Percentiles rank a stretch among this genome's conserved stretches.
Conservation (phyloP, 2,113 vertebrate species). For the Mastomys coucha region DNA sequence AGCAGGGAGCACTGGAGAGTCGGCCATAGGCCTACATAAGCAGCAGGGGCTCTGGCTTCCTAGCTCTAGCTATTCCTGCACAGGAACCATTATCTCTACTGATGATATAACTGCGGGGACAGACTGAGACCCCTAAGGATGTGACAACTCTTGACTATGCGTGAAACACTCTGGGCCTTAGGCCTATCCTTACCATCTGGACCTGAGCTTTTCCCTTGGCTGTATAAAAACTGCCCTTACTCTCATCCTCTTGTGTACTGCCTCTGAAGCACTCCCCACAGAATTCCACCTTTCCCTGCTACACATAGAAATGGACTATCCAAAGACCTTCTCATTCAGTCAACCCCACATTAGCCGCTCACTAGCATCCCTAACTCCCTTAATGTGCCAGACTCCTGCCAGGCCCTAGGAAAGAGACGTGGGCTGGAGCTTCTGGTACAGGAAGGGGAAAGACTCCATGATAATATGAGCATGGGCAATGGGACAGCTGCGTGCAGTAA, state of each 20-base stretch:
- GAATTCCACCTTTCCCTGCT: neutral
- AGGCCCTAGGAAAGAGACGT: neutral
- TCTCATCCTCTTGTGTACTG: neutral
- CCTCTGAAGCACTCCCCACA: neutral
- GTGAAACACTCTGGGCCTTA: neutral
- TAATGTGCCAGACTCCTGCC: neutral
- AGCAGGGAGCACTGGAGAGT: neutral
- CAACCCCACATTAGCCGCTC: neutral
- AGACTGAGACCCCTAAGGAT: neutral
- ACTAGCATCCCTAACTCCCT: neutral
- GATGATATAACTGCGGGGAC: too few species aligned
- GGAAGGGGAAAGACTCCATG: neutral
- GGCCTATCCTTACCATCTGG: neutral
- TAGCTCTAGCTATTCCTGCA: neutral
- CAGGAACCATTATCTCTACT: neutral
- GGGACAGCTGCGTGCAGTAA: neutral
- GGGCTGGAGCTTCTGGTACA: neutral
- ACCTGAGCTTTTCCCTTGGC: neutral
- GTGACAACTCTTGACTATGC: too few species aligned
- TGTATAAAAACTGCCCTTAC: neutral
- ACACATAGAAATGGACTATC: neutral
- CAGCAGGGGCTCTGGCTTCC: neutral
- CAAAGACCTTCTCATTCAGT: neutral
- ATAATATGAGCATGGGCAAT: neutral
- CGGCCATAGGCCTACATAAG: neutral